Base-by-base conservation (phyloP, 2,888 invertebrate genomes). In the Drosophila robusta region DNA sequence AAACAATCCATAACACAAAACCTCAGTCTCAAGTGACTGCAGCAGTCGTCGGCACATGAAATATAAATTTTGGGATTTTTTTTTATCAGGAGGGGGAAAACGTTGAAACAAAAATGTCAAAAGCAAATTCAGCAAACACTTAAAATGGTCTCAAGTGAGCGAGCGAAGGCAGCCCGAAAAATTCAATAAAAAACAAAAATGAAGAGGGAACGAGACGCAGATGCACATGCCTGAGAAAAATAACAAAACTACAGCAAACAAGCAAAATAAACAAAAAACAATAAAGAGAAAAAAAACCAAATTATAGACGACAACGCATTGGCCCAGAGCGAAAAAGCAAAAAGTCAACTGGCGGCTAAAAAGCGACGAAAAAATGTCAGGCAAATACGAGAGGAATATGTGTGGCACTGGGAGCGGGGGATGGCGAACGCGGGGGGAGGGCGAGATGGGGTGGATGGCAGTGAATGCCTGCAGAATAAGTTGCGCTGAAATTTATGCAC, bases 91-190 rank as follows among this genome's bases (percentile, higher is more conserved):
- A 42, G 6, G 8, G 54, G 54, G 32, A 24, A 26, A 16, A 22
- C 49, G 67, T 36, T 63, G 46, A 67, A 56, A 70, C 38, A 55
- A 61, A 75, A 75, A 72, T 74, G 69, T 82, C 77, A 83, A 82
- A 80, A 76, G 68, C 75, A 76, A 80, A 85, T 70, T 66, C 71
- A 67, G 72, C 79, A 80, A 84, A 84, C 80, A 80, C 88, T 85
- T 85, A 74, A 84, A 84, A 82, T 58, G 83, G 88, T 84, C 88
- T 84, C 88, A 75, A 84, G 88, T 75, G 84, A 67, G 70, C 77
- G 26, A 49, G 58, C 39, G 51, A 38, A 61, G 41, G 56, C 36
- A 36, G 55, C 39, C 39, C n/a, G 42, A 65, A 55, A 52, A 78
- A 58, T 76, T 73, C 65, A 66, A 71, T 67, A 58, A 52, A 58